Conservation (phyloP, 2,113 vertebrate species). For the Entomyzon cyanotis region DNA sequence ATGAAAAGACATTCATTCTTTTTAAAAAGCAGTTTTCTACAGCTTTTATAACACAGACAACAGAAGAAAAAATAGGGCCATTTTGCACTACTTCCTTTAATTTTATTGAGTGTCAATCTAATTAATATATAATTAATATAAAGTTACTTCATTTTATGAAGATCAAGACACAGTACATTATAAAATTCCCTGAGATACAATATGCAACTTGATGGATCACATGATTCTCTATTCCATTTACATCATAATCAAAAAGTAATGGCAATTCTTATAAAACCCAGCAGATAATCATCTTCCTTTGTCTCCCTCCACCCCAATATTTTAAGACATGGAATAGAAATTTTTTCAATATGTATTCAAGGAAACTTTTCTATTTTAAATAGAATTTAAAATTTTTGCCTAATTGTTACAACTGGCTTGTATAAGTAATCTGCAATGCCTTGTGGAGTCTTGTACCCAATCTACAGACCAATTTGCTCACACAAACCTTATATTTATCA, state of each 20-base stretch:
- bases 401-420: neutral
- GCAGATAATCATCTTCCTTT: neutral
- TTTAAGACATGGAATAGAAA: slow-evolving; percentile 10
- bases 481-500: neutral
- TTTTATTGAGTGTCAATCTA: slow-evolving; percentile 22
- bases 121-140: neutral
- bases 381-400: neutral
- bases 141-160: neutral
- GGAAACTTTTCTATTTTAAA: neutral
- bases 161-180: neutral
- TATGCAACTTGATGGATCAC: neutral
- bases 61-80: neutral
- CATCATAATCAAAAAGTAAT: neutral
- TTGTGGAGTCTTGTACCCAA: neutral
- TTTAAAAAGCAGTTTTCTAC: neutral
- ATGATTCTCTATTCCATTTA: neutral
- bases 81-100: neutral
- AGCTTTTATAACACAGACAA: neutral
- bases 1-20: neutral
- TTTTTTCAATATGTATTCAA: neutral
- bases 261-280: neutral
- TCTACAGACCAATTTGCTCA: neutral
- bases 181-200: slow-evolving; percentile 62
- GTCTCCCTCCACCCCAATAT: neutral
- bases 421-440: neutral